Conservation (phyloP, 2,113 vertebrate genomes). For the Sclerurus mexicanus region DNA sequence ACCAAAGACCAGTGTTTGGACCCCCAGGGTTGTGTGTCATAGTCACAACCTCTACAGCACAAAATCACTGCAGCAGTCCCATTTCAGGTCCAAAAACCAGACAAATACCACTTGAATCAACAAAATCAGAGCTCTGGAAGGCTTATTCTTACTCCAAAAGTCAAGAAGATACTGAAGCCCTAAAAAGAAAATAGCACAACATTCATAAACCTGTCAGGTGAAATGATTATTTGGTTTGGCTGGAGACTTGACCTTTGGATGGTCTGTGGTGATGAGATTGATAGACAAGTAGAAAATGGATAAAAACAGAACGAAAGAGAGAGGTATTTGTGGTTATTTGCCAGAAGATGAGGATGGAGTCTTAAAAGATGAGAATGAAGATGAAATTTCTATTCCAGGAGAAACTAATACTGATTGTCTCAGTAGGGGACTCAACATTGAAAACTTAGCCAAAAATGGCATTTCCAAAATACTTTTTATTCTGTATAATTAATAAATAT, state of each 20-base stretch:
- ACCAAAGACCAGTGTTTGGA: background rate
- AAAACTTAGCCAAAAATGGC: background rate
- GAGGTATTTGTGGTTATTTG: background rate
- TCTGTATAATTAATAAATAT: background rate
- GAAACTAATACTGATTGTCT: background rate
- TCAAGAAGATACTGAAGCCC: background rate
- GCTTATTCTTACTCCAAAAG: background rate
- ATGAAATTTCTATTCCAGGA: background rate
- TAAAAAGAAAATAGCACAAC: background rate
- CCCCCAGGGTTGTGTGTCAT: too few species aligned
- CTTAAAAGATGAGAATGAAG: background rate
- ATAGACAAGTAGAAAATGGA: background rate
- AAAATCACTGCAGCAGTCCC: rapidly evolving
- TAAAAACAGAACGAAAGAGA: background rate
- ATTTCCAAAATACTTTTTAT: background rate
- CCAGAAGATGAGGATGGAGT: background rate
- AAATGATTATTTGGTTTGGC: background rate
- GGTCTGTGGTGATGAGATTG: background rate
- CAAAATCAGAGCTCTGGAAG: background rate
- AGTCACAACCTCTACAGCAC: background rate
- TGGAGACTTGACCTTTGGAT: background rate
- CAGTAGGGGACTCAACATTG: background rate
- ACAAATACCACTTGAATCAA: background rate
- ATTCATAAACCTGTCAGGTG: background rate
- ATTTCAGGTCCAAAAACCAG: background rate